Evolutionary conservation across 1,140 invertebrate species (phyloP).

Genomic region (Ceratina calcarata): DNA sequence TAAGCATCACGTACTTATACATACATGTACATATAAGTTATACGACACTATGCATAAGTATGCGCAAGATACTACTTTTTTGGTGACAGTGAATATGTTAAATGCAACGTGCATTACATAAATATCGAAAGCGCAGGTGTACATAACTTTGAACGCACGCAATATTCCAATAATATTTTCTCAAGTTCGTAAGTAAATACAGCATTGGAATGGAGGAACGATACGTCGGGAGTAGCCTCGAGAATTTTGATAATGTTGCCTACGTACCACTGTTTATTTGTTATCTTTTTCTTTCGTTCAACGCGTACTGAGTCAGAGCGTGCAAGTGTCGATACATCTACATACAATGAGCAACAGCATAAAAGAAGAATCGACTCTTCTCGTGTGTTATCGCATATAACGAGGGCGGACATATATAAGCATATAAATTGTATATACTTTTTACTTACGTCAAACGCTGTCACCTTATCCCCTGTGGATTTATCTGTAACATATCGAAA

Average conservation of each 20-base stretch:
- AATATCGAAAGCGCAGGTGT: conserved; percentile 11
- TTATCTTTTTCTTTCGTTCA: conserved; percentile 11
- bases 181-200: neutral
- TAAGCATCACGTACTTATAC: too few species aligned
- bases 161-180: too few species aligned
- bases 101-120: conserved; percentile 6
- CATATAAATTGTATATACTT: neutral
- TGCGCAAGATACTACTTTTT: too few species aligned
- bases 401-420: too few species aligned
- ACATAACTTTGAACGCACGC: conserved; percentile 6
- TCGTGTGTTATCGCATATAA: too few species aligned
- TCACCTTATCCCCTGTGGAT: conserved; percentile 74
- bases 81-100: neutral
- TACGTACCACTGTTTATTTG: conserved; percentile 11
- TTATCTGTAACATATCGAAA: conserved; percentile 75
- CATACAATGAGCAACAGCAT: neutral
- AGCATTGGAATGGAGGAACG: neutral
- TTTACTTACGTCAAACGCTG: conserved; percentile 75
- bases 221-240: neutral
- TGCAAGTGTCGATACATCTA: conserved; percentile 21
- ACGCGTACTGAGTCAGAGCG: neutral
- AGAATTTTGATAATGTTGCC: conserved; percentile 37
- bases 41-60: too few species aligned
- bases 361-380: neutral
- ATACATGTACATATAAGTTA: too few species aligned